Percentiles rank a stretch among this genome's conserved stretches.
These are phyloP conservation scores for Antheraea pernyi DNA, from an alignment of 1,140 invertebrate species.

Conservation along the genomic window DNA sequence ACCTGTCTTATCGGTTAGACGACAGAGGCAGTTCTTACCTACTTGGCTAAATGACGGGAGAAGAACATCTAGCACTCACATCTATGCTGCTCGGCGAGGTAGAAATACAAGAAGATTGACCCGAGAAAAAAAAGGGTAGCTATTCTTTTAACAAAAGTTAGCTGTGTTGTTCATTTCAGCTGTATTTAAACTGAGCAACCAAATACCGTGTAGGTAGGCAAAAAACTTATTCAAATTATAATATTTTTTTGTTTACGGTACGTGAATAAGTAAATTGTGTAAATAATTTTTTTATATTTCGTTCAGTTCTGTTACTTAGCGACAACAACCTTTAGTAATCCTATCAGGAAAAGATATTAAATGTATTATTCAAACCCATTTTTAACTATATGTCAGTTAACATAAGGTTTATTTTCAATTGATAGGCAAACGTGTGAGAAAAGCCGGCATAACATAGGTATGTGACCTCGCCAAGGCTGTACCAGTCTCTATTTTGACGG, in stretches of 20 bases:
- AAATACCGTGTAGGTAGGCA: neutral
- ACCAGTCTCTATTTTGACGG: neutral
- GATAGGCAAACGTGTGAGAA: neutral
- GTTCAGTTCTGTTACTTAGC: neutral
- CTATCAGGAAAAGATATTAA: conserved; percentile 1
- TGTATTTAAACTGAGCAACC: neutral
- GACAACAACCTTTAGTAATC: conserved; percentile 1
- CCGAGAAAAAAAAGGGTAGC: too few relatives aligned
- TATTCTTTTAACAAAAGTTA: too few relatives aligned
- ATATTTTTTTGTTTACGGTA: neutral
- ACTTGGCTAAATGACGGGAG: too few relatives aligned
- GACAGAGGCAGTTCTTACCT: too few relatives aligned
- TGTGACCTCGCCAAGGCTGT: neutral
- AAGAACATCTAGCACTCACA: too few relatives aligned
- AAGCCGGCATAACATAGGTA: neutral
- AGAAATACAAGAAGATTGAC: too few relatives aligned
- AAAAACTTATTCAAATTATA: neutral
- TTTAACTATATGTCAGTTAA: neutral
- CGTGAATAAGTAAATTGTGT: conserved; percentile 4
- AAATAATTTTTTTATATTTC: neutral
- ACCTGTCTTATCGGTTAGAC: too few relatives aligned
- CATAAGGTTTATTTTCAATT: neutral
- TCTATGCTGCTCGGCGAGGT: too few relatives aligned
- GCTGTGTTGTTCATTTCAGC: neutral
- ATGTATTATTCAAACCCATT: neutral